These are phyloP conservation scores for Erebia epiphron DNA, from an alignment of 2,888 invertebrate genomes.

Conservation along the genomic window DNA sequence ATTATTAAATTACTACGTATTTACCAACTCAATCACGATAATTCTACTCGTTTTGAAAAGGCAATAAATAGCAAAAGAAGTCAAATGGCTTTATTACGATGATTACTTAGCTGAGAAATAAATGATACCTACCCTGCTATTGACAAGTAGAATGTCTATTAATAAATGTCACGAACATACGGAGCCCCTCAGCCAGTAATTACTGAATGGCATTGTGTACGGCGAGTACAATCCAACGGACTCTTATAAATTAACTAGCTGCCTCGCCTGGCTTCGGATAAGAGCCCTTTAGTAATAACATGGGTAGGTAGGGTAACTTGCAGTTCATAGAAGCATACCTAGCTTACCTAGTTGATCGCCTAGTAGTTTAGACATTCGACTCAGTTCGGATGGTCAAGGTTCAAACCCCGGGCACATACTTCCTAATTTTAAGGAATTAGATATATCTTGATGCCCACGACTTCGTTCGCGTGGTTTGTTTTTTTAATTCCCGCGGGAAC, in stretches of 20 bases:
- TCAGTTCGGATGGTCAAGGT: too few relatives aligned
- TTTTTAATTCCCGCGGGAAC: too few relatives aligned
- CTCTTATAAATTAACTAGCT: slow-evolving; percentile 2
- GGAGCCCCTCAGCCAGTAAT: slow-evolving; percentile 16
- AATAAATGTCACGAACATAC: slow-evolving; percentile 13
- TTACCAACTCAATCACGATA: background rate
- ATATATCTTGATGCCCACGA: too few relatives aligned
- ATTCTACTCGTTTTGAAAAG: background rate
- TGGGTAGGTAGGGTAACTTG: too few relatives aligned
- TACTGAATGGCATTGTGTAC: slow-evolving; percentile 14
- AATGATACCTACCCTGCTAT: slow-evolving; percentile 12
- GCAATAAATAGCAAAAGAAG: background rate
- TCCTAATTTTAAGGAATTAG: too few relatives aligned
- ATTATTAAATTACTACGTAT: background rate
- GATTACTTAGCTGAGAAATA: slow-evolving; percentile 10
- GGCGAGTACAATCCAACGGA: slow-evolving; percentile 3
- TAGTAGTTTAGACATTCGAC: too few relatives aligned
- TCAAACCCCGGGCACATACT: too few relatives aligned
- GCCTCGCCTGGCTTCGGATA: background rate
- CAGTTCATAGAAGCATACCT: too few relatives aligned
- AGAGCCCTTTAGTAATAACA: background rate
- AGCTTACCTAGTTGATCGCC: too few relatives aligned
- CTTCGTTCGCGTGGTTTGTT: too few relatives aligned
- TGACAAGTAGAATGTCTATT: slow-evolving; percentile 17
- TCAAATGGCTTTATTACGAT: slow-evolving; percentile 9